Percentiles rank a stretch among this genome's conserved stretches.
These are phyloP conservation scores for Copidosoma floridanum DNA, from an alignment of 1,140 invertebrate genomes.

Conservation along the genomic window DNA sequence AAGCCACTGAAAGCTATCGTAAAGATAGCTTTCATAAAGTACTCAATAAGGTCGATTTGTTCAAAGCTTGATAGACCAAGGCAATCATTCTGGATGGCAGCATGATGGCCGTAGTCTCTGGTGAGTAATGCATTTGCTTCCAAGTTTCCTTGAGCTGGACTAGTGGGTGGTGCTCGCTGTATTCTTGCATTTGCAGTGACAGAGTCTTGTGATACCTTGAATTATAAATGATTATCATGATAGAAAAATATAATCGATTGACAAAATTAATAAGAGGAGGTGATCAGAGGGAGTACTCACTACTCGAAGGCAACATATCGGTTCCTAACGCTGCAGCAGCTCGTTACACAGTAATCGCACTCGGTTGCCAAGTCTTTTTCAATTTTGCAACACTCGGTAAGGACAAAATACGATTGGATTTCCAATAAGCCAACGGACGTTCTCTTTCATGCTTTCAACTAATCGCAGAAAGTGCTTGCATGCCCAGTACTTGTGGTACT, in stretches of 20 bases:
- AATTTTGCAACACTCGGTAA: conserved; percentile 75
- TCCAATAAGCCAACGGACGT: conserved; percentile 73
- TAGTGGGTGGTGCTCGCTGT: conserved; percentile 71
- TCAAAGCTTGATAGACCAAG: conserved; percentile 74
- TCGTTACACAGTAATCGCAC: conserved; percentile 74
- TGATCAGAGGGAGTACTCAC: conserved; percentile 31
- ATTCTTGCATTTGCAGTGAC: conserved; percentile 63
- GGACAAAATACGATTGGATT: conserved; percentile 68
- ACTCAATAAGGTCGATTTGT: conserved; percentile 71
- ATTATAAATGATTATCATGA: too few relatives aligned
- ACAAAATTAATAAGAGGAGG: too few relatives aligned
- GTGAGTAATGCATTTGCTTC: conserved; percentile 94
- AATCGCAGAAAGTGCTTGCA: conserved; percentile 90
- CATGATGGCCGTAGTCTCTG: conserved; percentile 88
- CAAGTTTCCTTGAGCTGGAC: conserved; percentile 78
- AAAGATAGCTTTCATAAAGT: too few relatives aligned
- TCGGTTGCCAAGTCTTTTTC: conserved; percentile 63
- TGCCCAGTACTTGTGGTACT: conserved; percentile 80
- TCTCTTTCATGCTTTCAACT: conserved; percentile 83
- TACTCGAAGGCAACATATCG: conserved; percentile 66
- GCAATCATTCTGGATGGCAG: conserved; percentile 82
- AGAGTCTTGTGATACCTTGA: conserved; percentile 76
- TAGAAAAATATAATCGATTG: neutral
- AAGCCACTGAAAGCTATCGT: conserved; percentile 68
- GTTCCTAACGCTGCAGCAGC: conserved; percentile 80